Evolutionary conservation across 2,113 vertebrate species (phyloP), one percentile per base, ranked within the genome.

Genomic region (Lethenteron reissneri): DNA sequence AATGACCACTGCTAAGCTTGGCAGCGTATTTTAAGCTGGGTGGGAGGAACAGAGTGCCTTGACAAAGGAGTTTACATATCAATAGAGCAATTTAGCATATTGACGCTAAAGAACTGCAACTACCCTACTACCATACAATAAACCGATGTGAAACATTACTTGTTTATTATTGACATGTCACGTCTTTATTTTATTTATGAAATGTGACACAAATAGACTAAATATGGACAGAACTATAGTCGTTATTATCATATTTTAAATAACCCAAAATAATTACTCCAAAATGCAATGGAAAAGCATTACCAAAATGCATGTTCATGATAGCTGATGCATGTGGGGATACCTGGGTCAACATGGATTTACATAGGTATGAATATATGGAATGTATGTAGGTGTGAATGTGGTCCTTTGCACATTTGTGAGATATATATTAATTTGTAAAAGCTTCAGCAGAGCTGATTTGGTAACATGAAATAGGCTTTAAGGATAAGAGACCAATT

Each of bases 281-380:
- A 64, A 14, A 64, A 14, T 2, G 17, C 60, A 14, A 17, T 17
- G 17, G 60, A 14, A 64, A 64, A 17, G 60, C 13, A 17, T 14
- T 14, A 14, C 3, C 60, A 64, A 17, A 64, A 14, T 64, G 21
- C 14, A 64, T 41, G 41, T 41, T 41, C 41, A 8, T 19, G 21
- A 64, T 64, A 64, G 21, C 14, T 64, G 14, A 64, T 6, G 21
- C 21, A 64, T 64, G 21, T 64, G 21, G 14, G 21, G 14, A 64
- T 64, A 64, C 21, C 14, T 64, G 21, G 14, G 21, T 64, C 14
- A 15, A 64, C 21, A 64, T 64, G 21, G 14, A 64, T 64, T 15
- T 64, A 64, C 21, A 64, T 64, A 64, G 14, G 21, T 64, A 64
- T 64, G 21, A 15, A 64, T 64, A 64, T 64, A 64, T 64, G 21